A percentile compares a stretch with the other conserved stretches of the same genome.
Evolutionary conservation across 2,797 vertebrate species (phyloP).

Genomic region (Labeo calbasu): DNA sequence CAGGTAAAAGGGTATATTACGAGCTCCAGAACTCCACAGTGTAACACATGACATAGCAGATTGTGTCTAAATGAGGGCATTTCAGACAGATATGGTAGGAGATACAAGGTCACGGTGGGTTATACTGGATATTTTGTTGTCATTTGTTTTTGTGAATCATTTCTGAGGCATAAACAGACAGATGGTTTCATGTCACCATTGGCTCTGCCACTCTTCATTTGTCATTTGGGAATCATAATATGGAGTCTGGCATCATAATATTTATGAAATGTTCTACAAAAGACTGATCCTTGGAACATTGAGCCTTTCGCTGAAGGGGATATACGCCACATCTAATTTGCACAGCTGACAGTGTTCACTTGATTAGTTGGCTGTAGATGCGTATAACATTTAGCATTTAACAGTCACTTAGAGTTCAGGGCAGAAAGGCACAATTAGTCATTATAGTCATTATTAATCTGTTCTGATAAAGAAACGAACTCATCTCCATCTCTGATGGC

Average conservation of each 20-base stretch:
- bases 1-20: not conserved
- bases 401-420: not conserved
- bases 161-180: conserved; percentile 4
- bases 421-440: conserved; percentile 1
- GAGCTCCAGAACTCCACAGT: not conserved
- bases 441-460: not conserved
- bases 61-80: not conserved
- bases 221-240: not conserved
- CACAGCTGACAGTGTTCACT: conserved; percentile 9
- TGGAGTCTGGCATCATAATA: conserved; percentile 11
- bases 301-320: conserved; percentile 1
- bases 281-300: conserved; percentile 7
- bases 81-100: not conserved
- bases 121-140: not conserved
- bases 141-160: not conserved
- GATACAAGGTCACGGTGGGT: not conserved
- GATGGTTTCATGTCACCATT: not conserved
- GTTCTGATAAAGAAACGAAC: not conserved
- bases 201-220: conserved; percentile 13
- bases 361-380: conserved; percentile 10
- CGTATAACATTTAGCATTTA: not conserved
- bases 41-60: conserved; percentile 4
- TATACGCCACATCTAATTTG: conserved; percentile 4
- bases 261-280: conserved; percentile 8
- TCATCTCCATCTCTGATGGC: not conserved